A percentile compares a stretch with the other conserved stretches of the same genome.
These are phyloP conservation scores for Luidia sarsii DNA, from an alignment of 53 echinoderm and acorn worm genomes.

Conservation along the genomic window DNA sequence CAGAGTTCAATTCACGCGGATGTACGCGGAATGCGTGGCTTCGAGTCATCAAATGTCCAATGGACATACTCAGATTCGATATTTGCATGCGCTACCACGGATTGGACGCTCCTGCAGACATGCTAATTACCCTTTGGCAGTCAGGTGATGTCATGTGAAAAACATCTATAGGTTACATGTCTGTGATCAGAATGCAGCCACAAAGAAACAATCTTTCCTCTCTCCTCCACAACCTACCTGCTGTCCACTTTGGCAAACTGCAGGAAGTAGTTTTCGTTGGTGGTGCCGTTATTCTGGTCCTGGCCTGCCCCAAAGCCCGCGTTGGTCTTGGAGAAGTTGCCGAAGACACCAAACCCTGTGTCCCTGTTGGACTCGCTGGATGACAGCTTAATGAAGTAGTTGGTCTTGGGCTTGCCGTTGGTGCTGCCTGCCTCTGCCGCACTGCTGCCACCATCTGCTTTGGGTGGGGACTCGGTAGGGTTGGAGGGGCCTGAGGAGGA, in stretches of 20 bases:
- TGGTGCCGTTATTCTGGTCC: constrained; percentile 49
- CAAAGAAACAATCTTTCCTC: too few relatives aligned
- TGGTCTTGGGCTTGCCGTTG: constrained; percentile 31
- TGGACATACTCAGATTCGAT: too few relatives aligned
- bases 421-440: constrained; percentile 19
- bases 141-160: too few relatives aligned
- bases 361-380: constrained; percentile 65
- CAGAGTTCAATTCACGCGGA: too few relatives aligned
- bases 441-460: not conserved
- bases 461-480: constrained; percentile 32
- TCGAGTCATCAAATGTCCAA: too few relatives aligned
- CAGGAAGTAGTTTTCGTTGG: constrained; percentile 81
- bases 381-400: constrained; percentile 72
- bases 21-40: too few relatives aligned
- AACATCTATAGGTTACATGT: too few relatives aligned
- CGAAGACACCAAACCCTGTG: constrained; percentile 88
- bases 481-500: not conserved
- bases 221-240: constrained; percentile 1
- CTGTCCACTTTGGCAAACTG: constrained; percentile 75
- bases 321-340: constrained; percentile 73
- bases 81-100: too few relatives aligned
- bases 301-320: constrained; percentile 58
- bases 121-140: too few relatives aligned
- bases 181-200: too few relatives aligned
- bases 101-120: too few relatives aligned